Evolutionary conservation across 2,113 vertebrate genomes (phyloP), one percentile per base, ranked within the genome.

Genomic region (Cryptoleucopteryx plumbea): DNA sequence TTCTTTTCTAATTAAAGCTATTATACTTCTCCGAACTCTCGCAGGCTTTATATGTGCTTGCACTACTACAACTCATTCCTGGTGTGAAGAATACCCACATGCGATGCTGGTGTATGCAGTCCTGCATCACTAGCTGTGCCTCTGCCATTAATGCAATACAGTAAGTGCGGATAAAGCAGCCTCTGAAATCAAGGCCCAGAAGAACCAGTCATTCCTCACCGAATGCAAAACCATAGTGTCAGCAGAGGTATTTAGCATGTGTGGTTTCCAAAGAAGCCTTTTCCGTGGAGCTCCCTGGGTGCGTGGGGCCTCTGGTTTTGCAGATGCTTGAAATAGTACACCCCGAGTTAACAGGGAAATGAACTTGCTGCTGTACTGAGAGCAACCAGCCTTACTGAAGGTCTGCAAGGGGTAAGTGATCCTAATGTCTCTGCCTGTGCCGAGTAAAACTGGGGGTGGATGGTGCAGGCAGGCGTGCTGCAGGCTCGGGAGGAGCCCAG

Each of bases 101-200:
- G 13, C 1, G 14, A 5, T 11, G 36, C 42, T 17, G 13, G 3
- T 34, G 34, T 5, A 1, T 7, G 52, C 43, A 20, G 50, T 15
- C 59, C 40, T 23, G 72, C 29, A 2, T 13, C 13, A 4, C 63
- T 12, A 11, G 10, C 48, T 7, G 19, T 2, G 6, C 38, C 56
- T 9, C 58, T 40, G 45, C 21, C 42, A 1, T 10, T 6, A 22
- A 3, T 1, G 1, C 55, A 1, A 1, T 7, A 1, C 25, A 0
- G 1, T 5, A 2, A 34, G 15, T 22, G 1, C 1, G 20, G 38
- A 3, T 10, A 32, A 26, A 55, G 29, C 11, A 42, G 38, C 43
- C 47, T 32, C 48, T 23, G 20, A 9, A 36, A 5, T 13, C 13
- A 4, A 16, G 26, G 45, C 74, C 21, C 61, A 10, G 71, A 7